Evolutionary conservation across 2,888 invertebrate genomes (phyloP), one percentile per base, ranked within the genome.

Genomic region (Ganaspis brasiliensis): DNA sequence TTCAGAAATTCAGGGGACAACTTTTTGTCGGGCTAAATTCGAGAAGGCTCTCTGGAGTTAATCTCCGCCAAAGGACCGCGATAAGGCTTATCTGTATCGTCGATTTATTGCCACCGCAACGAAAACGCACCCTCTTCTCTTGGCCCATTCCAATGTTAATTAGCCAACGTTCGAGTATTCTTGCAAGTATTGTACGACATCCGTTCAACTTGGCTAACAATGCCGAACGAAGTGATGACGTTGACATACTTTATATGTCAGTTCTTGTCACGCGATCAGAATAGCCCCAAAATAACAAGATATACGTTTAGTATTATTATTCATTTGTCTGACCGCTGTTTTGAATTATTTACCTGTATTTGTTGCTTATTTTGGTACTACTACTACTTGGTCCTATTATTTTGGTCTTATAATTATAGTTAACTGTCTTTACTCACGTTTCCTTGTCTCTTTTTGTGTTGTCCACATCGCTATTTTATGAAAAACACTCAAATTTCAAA

Each of bases 131-230:
- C 83, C 86, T 86, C 86, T 85, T 84, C 84, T 85, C 85, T 83
- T 86, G 83, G 85, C 84, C 88, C 87, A 87, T 89, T 89, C 85
- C 88, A 79, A 90, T 89, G 89, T 89, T 89, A 90, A 90, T 89
- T 89, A 89, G 89, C 76, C 81, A 81, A 82, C 79, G 79, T 79
- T 82, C 78, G 56, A 82, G 81, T 84, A 83, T 84, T 83, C 78
- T 35, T 79, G 77, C 45, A 55, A 57, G 79, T 75, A 87, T 88
- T 88, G 85, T 84, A 83, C 83, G 81, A 81, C 84, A 84, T 86
- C 85, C 86, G 85, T 86, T 84, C 78, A 77, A 75, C 72, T 75
- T 70, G 52, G 75, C 76, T 75, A 84, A 87, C 86, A 86, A 87
- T 87, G 83, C 82, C 72, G 76, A 88, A 89, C 86, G 81, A 87